phyloP scores from a whole-genome alignment of 2,888 invertebrate species.

The Cenopis cana region DNA sequence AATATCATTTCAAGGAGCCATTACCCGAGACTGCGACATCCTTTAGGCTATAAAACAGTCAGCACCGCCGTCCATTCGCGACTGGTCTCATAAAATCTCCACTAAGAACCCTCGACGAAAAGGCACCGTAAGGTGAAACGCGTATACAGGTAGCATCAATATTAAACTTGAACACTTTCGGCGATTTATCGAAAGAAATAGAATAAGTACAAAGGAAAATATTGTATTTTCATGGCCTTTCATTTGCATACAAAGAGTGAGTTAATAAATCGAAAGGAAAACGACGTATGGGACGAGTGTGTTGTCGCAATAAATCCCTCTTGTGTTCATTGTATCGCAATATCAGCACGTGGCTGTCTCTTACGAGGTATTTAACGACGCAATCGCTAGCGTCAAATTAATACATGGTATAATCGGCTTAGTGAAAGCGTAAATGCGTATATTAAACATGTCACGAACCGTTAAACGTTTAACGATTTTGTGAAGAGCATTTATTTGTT shows the following conservation, averaged over 20 bases:
- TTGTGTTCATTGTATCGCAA: constrained; percentile 38
- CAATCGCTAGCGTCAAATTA: constrained; percentile 52
- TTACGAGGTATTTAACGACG: constrained; percentile 32
- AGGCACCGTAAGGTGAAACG: constrained; percentile 57
- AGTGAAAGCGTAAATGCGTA: constrained; percentile 55
- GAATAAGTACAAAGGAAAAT: not conserved
- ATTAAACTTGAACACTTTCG: constrained; percentile 46
- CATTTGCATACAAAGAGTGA: constrained; percentile 25
- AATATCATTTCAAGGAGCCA: constrained; percentile 65
- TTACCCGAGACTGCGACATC: constrained; percentile 56
- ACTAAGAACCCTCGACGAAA: constrained; percentile 61
- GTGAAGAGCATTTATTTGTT: constrained; percentile 16
- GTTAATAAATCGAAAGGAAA: constrained; percentile 1
- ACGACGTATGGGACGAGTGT: constrained; percentile 27
- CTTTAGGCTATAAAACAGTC: constrained; percentile 72
- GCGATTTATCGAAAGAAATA: not conserved
- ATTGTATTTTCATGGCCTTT: constrained; percentile 13
- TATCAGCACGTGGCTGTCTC: constrained; percentile 28
- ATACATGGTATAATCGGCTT: constrained; percentile 51
- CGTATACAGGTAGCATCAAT: constrained; percentile 37
- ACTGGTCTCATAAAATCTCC: constrained; percentile 64
- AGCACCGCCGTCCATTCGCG: constrained; percentile 60
- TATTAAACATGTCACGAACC: constrained; percentile 52
- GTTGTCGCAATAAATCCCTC: constrained; percentile 36
- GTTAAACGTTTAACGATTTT: constrained; percentile 43